Conservation (phyloP, 2,797 vertebrate genomes). For the Protonibea diacanthus region DNA sequence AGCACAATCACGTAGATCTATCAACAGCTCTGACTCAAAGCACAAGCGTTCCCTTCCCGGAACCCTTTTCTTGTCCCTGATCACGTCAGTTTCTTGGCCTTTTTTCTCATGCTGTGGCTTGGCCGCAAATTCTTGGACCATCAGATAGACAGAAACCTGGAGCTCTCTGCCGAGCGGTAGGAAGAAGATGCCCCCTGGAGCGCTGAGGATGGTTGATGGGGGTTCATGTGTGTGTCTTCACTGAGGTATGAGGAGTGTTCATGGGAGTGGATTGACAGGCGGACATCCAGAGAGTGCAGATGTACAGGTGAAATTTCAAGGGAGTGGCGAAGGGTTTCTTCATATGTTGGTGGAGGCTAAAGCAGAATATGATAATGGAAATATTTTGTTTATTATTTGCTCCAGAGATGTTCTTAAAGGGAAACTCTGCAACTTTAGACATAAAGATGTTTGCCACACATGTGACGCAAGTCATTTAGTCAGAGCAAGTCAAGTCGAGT, state of each 20-base stretch:
- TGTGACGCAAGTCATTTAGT: background rate
- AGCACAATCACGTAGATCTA: background rate
- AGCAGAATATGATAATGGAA: conserved; percentile 22
- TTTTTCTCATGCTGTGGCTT: conserved; percentile 1
- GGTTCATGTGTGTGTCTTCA: conserved; percentile 4
- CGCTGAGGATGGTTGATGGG: conserved; percentile 48
- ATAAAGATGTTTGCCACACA: background rate
- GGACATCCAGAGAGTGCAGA: conserved; percentile 35
- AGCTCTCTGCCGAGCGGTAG: background rate
- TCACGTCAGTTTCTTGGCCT: conserved; percentile 8
- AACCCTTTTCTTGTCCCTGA: conserved; percentile 6
- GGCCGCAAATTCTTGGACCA: background rate
- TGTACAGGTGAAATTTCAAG: conserved; percentile 51
- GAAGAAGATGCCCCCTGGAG: background rate
- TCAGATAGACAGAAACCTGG: conserved; percentile 23
- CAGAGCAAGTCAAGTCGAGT: no score
- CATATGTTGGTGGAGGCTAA: conserved; percentile 83
- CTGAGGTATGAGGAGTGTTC: conserved; percentile 18
- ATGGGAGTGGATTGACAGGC: conserved; percentile 27
- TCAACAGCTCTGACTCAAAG: conserved; percentile 35
- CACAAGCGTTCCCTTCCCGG: conserved; percentile 18
- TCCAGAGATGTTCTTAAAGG: no score
- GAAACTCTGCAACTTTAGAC: background rate
- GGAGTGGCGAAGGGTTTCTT: conserved; percentile 78
- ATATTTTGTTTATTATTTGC: background rate